Conservation (phyloP, 2,113 vertebrate species). For the Cyphomyrus plagiostoma region DNA sequence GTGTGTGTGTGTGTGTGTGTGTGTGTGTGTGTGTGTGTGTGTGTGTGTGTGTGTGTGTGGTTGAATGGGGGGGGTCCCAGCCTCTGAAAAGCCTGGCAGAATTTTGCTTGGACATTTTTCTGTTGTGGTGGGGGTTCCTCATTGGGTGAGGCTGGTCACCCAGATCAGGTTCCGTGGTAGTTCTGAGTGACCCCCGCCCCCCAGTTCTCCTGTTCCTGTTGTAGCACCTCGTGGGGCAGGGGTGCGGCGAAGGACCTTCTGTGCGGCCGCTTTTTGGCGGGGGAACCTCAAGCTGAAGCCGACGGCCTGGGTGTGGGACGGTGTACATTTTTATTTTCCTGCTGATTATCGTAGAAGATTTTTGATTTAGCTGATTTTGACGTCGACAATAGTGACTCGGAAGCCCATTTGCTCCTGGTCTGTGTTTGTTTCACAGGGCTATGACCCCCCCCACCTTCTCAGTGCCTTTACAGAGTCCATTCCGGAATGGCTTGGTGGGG, state of each 20-base stretch:
- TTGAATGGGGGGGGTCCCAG: neutral
- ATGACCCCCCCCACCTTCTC: slow-evolving; percentile 44
- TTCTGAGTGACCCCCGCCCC: neutral
- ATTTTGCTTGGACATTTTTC: neutral
- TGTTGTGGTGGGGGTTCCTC: neutral
- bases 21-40: too few relatives aligned
- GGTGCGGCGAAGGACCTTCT: neutral
- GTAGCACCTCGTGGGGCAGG: neutral
- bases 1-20: too few relatives aligned
- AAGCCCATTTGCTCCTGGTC: slow-evolving; percentile 42
- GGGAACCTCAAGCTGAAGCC: neutral
- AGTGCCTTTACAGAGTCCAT: slow-evolving; percentile 62
- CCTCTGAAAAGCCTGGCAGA: neutral
- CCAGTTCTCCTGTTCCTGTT: neutral
- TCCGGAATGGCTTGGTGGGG: neutral
- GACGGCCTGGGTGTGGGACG: slow-evolving; percentile 11
- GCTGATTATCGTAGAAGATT: slow-evolving; percentile 30
- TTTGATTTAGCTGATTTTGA: slow-evolving; percentile 20
- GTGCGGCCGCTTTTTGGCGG: slow-evolving; percentile 32
- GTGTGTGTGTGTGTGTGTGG: neutral
- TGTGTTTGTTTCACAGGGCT: slow-evolving; percentile 42
- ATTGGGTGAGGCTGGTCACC: too few relatives aligned
- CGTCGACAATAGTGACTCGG: slow-evolving; percentile 33
- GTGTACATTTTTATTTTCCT: slow-evolving; percentile 39
- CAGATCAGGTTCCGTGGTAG: neutral